Evolutionary conservation across 2,888 invertebrate species (phyloP).

Genomic region (Pristionchus japonicus): DNA sequence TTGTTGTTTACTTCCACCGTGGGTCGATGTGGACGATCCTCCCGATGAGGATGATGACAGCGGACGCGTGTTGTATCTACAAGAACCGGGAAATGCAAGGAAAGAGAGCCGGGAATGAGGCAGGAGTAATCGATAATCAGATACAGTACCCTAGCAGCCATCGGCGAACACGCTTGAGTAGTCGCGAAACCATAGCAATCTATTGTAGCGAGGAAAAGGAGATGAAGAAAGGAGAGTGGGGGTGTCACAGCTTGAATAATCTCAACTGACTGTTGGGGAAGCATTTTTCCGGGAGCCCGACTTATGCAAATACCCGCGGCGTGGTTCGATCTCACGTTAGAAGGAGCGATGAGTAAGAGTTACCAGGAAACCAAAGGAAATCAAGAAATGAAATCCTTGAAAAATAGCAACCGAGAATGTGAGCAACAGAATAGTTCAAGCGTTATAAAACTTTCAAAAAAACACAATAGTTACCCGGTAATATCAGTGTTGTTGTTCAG

Average conservation of each 20-base stretch:
- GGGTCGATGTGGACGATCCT: constrained; percentile 38
- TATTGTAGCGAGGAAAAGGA: background rate
- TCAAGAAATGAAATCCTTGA: background rate
- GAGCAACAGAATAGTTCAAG: too few species aligned
- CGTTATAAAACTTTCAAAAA: too few species aligned
- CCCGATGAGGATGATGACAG: constrained; percentile 48
- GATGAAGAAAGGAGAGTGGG: background rate
- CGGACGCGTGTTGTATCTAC: background rate
- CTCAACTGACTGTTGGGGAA: background rate
- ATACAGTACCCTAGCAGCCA: constrained; percentile 13
- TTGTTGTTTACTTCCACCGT: background rate
- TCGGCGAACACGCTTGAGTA: background rate
- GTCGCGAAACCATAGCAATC: background rate
- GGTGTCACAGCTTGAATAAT: constrained; percentile 22
- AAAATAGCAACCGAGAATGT: too few species aligned
- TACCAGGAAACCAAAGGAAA: background rate
- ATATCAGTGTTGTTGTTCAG: constrained; percentile 25
- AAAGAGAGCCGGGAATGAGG: background rate
- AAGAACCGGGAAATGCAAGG: background rate
- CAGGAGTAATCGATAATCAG: background rate
- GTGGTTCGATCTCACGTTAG: constrained; percentile 19
- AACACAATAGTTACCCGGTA: background rate
- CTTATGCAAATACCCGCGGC: constrained; percentile 23
- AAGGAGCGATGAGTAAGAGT: background rate
- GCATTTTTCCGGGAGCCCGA: background rate